A percentile compares a stretch with the other conserved stretches of the same genome.
Conservation (phyloP, 1,140 invertebrate species). For the Mamestra configurata region DNA sequence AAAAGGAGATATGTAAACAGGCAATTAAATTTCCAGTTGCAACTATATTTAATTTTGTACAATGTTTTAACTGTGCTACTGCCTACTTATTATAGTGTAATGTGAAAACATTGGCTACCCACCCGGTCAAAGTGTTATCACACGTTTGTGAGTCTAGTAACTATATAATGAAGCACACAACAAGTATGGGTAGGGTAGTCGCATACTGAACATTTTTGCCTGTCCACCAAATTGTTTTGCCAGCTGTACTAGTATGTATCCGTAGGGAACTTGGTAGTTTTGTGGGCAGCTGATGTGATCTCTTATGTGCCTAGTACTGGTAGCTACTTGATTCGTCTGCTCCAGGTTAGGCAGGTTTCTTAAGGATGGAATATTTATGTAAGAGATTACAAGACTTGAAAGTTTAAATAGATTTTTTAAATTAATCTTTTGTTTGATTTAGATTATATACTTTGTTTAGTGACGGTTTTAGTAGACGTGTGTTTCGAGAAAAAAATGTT, state of each 20-base stretch:
- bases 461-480: too few relatives aligned
- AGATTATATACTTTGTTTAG: not conserved
- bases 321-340: constrained; percentile 1
- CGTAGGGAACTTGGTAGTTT: not conserved
- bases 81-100: too few relatives aligned
- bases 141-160: too few relatives aligned
- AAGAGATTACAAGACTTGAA: not conserved
- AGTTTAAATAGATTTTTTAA: not conserved
- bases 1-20: not conserved
- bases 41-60: too few relatives aligned
- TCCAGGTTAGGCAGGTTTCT: not conserved
- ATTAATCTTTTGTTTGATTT: not conserved
- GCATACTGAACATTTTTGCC: not conserved
- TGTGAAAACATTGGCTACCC: too few relatives aligned
- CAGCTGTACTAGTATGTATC: not conserved
- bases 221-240: not conserved
- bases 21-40: too few relatives aligned
- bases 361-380: constrained; percentile 1
- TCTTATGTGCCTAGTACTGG: constrained; percentile 7
- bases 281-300: constrained; percentile 21
- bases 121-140: too few relatives aligned
- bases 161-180: too few relatives aligned
- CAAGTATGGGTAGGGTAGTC: too few relatives aligned
- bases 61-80: too few relatives aligned
- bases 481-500: not conserved